These are phyloP conservation scores for Palythoa caribaeorum DNA, from an alignment of 92 coral and sea anemone species.

Conservation along the genomic window DNA sequence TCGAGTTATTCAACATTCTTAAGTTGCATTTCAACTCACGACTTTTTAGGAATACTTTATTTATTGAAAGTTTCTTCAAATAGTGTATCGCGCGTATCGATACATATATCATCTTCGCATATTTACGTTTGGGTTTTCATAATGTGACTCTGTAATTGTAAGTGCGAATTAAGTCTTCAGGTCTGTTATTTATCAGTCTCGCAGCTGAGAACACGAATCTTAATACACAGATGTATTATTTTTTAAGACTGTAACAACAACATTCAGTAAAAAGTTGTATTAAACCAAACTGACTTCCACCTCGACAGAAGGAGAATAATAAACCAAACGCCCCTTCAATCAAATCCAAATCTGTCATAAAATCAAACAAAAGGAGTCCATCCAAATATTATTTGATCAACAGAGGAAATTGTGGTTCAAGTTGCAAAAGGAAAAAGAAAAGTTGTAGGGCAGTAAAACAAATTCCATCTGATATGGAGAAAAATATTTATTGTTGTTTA, in stretches of 20 bases:
- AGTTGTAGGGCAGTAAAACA: background rate
- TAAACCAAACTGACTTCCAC: background rate
- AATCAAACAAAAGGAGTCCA: background rate
- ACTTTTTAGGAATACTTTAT: no score
- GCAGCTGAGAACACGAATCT: constrained; percentile 31
- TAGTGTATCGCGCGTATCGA: background rate
- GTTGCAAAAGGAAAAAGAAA: background rate
- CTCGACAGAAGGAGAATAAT: background rate
- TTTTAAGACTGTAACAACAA: constrained; percentile 10
- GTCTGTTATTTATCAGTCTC: constrained; percentile 27
- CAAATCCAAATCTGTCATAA: background rate
- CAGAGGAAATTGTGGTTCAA: background rate
- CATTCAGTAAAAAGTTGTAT: background rate
- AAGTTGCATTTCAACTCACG: no score
- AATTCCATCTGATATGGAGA: background rate
- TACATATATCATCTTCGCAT: background rate
- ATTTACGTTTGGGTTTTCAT: no score
- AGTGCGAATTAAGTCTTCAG: background rate
- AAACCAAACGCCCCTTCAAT: background rate
- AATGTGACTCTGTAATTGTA: background rate
- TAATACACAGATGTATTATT: constrained; percentile 1
- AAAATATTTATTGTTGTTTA: background rate
- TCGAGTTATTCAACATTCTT: no score
- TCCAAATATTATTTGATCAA: background rate
- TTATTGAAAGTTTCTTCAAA: no score